Evolutionary conservation across 2,888 invertebrate species (phyloP).

Genomic region (Bellardia pandia): DNA sequence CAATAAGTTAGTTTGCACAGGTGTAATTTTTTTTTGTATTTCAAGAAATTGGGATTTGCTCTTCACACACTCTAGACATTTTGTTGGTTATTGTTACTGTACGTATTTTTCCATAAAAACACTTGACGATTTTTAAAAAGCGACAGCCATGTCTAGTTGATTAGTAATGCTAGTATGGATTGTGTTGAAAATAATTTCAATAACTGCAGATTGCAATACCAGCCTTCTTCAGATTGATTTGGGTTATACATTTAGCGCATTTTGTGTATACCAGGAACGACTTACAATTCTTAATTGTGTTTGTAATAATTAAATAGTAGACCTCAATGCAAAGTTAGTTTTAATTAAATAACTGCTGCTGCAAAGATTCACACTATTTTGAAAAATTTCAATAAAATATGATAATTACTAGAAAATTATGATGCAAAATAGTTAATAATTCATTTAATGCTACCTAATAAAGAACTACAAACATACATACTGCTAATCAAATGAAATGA

Average conservation of each 20-base stretch:
- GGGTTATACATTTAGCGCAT: no score
- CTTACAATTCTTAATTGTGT: no score
- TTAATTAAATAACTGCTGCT: no score
- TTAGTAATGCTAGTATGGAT: not conserved
- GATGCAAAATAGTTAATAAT: not conserved
- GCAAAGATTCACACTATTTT: no score
- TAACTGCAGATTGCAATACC: no score
- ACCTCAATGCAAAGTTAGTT: not conserved
- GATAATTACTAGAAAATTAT: not conserved
- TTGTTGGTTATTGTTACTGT: not conserved
- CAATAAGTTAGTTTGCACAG: constrained; percentile 57
- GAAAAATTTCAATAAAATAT: no score
- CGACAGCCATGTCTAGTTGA: not conserved
- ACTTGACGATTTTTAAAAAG: not conserved
- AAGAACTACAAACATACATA: not conserved
- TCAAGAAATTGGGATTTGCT: constrained; percentile 28
- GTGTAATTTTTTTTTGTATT: constrained; percentile 54
- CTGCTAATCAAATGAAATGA: no score
- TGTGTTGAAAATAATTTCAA: no score
- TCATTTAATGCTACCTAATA: not conserved
- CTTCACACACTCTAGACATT: constrained; percentile 24
- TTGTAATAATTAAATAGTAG: no score
- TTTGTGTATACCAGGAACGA: no score
- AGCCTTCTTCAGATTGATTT: no score
- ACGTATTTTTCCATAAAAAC: not conserved